Conservation (phyloP, 2,888 invertebrate genomes). For the Formica aserva region DNA sequence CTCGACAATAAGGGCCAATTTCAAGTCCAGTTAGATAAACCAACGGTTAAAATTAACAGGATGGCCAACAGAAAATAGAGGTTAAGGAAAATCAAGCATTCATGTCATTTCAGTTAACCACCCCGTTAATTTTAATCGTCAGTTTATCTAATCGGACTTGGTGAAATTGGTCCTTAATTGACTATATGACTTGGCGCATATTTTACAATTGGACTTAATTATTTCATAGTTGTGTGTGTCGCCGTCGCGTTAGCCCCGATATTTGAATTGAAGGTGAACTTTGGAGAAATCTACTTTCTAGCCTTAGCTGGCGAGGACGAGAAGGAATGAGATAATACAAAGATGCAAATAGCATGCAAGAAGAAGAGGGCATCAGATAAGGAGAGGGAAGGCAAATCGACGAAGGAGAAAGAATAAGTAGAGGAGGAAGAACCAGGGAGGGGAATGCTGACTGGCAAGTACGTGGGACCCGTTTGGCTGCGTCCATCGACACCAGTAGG, state of each 20-base stretch:
- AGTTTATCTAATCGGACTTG: too few species aligned
- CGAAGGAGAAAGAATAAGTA: constrained; percentile 7
- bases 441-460: constrained; percentile 69
- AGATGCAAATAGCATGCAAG: constrained; percentile 1
- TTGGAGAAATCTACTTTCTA: constrained; percentile 59
- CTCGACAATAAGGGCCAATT: too few species aligned
- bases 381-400: constrained; percentile 29
- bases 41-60: too few species aligned
- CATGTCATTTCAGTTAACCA: too few species aligned
- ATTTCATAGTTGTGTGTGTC: too few species aligned
- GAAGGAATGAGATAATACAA: constrained; percentile 38
- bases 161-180: too few species aligned
- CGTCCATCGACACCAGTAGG: constrained; percentile 74
- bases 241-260: background rate
- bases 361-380: constrained; percentile 36
- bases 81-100: too few species aligned
- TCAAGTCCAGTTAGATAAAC: too few species aligned
- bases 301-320: constrained; percentile 52
- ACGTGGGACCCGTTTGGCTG: constrained; percentile 69
- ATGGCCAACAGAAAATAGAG: too few species aligned
- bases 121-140: too few species aligned
- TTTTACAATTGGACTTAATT: background rate
- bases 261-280: constrained; percentile 49
- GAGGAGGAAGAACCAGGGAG: constrained; percentile 47
- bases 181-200: constrained; percentile 57